Evolutionary conservation across 2,113 vertebrate genomes (phyloP).

Genomic region (Campylomormyrus numenius): DNA sequence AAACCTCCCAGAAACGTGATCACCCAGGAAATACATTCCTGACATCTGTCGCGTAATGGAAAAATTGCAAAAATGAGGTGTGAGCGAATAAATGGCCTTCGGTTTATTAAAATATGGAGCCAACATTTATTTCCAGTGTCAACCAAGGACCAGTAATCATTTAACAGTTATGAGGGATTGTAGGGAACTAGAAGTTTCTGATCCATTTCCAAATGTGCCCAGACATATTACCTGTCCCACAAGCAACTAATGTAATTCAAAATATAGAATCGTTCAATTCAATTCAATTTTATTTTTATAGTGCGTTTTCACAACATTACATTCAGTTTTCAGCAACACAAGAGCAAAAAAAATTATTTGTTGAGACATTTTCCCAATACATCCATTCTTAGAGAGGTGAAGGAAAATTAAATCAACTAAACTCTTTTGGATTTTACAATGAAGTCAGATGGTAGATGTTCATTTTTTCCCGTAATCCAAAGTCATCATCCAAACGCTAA

Average conservation of each 20-base stretch:
- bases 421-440: background rate
- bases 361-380: background rate
- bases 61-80: background rate
- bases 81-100: background rate
- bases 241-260: background rate
- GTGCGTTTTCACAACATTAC: too few species aligned
- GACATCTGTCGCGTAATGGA: background rate
- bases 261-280: too few species aligned
- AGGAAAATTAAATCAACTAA: background rate
- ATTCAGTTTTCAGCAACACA: background rate
- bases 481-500: background rate
- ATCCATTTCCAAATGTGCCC: background rate
- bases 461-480: background rate
- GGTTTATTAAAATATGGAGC: background rate
- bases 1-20: background rate
- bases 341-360: background rate
- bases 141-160: background rate
- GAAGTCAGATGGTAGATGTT: background rate
- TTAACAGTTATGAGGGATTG: background rate
- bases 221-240: background rate
- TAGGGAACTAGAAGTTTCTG: background rate
- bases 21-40: background rate
- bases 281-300: too few species aligned
- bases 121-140: background rate
- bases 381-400: background rate